Conservation (phyloP, 2,113 vertebrate species). For the Excalfactoria chinensis region DNA sequence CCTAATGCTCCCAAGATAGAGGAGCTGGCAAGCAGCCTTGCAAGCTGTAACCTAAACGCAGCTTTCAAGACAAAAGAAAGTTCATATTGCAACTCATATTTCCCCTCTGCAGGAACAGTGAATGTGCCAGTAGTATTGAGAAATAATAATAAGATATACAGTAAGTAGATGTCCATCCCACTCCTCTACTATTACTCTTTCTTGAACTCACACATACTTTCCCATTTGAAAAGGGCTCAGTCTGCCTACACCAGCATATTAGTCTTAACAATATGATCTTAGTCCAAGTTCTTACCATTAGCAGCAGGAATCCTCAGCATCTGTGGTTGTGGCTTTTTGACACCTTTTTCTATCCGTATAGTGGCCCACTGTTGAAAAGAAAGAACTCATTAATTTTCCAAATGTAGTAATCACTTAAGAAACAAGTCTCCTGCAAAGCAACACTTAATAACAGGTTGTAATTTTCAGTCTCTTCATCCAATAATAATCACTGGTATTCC, state of each 20-base stretch:
- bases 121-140: background rate
- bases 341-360: slow-evolving; percentile 87
- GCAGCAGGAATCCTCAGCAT: slow-evolving; percentile 73
- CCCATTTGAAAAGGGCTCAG: background rate
- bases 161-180: background rate
- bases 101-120: background rate
- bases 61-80: background rate
- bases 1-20: background rate
- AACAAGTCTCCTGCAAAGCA: background rate
- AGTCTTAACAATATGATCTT: background rate
- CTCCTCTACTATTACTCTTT: background rate
- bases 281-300: slow-evolving; percentile 79
- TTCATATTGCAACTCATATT: background rate
- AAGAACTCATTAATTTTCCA: slow-evolving; percentile 12
- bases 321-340: slow-evolving; percentile 68
- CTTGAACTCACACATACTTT: background rate
- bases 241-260: fast-evolving
- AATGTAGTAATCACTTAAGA: background rate
- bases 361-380: slow-evolving; percentile 91
- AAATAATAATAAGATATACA: background rate
- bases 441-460: background rate
- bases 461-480: background rate
- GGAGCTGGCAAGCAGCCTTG: background rate
- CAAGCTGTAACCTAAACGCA: background rate
- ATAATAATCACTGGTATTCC: background rate